A percentile compares a stretch with the other conserved stretches of the same genome.
These are phyloP conservation scores for Drosophila colorata DNA, from an alignment of 2,888 invertebrate genomes.

Conservation along the genomic window DNA sequence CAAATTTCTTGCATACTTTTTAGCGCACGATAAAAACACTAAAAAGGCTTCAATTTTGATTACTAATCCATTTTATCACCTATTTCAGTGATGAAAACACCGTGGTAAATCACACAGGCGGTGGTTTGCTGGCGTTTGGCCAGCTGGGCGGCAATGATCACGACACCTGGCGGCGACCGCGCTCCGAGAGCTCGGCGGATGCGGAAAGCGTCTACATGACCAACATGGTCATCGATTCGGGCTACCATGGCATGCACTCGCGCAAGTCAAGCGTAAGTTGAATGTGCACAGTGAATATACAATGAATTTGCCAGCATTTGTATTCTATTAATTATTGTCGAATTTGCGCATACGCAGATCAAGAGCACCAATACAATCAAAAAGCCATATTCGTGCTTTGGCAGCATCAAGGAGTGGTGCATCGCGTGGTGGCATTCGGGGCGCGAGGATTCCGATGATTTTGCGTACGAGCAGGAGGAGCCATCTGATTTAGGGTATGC, in stretches of 20 bases:
- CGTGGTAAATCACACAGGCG: conserved; percentile 86
- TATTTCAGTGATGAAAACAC: conserved; percentile 91
- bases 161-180: conserved; percentile 90
- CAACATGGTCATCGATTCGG: conserved; percentile 84
- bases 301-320: neutral
- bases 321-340: neutral
- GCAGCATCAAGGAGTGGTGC: conserved; percentile 90
- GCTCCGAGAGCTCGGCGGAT: conserved; percentile 93
- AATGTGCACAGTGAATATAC: too few species aligned
- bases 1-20: conserved; percentile 15
- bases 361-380: conserved; percentile 84
- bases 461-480: conserved; percentile 90
- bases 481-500: conserved; percentile 91
- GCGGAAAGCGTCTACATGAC: conserved; percentile 90
- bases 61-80: neutral
- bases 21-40: neutral
- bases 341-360: conserved; percentile 65
- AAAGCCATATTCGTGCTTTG: conserved; percentile 83
- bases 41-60: neutral
- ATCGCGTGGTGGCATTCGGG: conserved; percentile 97
- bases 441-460: conserved; percentile 92
- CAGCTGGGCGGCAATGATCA: conserved; percentile 87
- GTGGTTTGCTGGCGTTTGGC: conserved; percentile 82
- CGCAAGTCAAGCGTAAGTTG: conserved; percentile 85
- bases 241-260: conserved; percentile 84